Base-by-base conservation (phyloP, 2,888 invertebrate genomes). In the Leptinotarsa juncta region DNA sequence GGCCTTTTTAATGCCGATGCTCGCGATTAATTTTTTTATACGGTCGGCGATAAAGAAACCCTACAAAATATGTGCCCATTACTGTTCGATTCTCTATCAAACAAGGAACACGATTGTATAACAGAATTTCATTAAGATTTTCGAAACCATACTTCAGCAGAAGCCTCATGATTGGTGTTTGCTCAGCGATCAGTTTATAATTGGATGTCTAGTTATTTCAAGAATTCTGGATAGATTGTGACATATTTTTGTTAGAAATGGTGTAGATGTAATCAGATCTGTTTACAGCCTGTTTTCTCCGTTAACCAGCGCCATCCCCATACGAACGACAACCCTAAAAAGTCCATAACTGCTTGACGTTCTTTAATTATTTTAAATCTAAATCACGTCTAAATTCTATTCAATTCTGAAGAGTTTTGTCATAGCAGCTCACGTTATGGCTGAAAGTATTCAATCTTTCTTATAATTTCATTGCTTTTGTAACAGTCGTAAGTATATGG, bases 1-100 rank as follows among this genome's bases (percentile, higher is more conserved):
- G 73, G 73, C 66, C 73, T 70, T 70, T 65, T 66, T 32, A 73
- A 70, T 70, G 42, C 62, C 32, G 42, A 42, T 62, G 62, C 23
- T 57, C 15, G 57, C 57, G 23, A 57, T 57, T 23, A 23, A 62
- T 32, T 62, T 62, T 62, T 62, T 62, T n/a, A 18, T 18, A n/a
- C 16, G 16, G 10, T 32, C 26, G 26, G n/a, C 62, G 32, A 7
- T 26, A 62, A 62, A 32, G 62, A 42, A 62, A 62, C 62, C 62
- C 32, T 62, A 26, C n/a, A 2, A 62, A 42, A 62, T 62, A n/a
- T 62, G 32, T 62, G n/a, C 16, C 18, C 62, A 62, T 62, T 62
- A 62, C 15, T 26, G 26, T 32, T 32, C 32, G 62, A 62, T 62
- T 62, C 26, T 32, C 32, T 62, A n/a, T 62, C 16, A 26, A 32